Percentiles rank a stretch among this genome's conserved stretches.
These are phyloP conservation scores for Sminthopsis crassicaudata DNA, from an alignment of 2,113 vertebrate species.

Conservation along the genomic window DNA sequence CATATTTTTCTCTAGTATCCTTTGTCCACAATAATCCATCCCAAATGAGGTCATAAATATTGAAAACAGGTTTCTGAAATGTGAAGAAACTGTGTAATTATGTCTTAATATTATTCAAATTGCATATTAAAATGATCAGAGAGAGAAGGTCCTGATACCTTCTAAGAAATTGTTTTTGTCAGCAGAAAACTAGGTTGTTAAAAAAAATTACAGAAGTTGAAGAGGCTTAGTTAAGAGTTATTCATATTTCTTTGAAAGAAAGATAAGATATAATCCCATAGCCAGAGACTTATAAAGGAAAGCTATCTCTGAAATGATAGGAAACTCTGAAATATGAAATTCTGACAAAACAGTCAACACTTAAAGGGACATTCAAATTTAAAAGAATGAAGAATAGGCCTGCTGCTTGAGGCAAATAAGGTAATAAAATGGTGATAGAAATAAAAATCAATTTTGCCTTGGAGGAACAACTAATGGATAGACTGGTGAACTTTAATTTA, in stretches of 20 bases:
- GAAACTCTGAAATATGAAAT: neutral
- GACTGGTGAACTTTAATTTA: neutral
- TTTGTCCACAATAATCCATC: neutral
- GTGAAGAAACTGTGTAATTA: neutral
- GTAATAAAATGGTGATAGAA: neutral
- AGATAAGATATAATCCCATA: neutral
- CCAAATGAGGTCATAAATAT: neutral
- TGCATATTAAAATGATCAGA: neutral
- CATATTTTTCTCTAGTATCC: neutral
- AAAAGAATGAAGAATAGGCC: neutral
- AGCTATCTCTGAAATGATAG: neutral
- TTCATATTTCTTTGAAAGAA: neutral
- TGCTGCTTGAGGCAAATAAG: neutral
- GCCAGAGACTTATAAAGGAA: neutral
- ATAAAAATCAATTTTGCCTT: neutral
- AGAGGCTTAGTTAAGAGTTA: neutral
- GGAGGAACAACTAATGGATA: neutral
- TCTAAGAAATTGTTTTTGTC: neutral
- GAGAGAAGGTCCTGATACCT: neutral
- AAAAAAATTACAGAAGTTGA: neutral
- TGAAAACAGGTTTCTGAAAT: neutral
- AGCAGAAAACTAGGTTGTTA: neutral
- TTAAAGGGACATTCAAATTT: neutral
- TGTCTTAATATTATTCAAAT: neutral
- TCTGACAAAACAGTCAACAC: neutral